Percentiles rank a stretch among this genome's conserved stretches.
Conservation (phyloP, 2,113 vertebrate genomes). For the Engraulis encrasicolus region DNA sequence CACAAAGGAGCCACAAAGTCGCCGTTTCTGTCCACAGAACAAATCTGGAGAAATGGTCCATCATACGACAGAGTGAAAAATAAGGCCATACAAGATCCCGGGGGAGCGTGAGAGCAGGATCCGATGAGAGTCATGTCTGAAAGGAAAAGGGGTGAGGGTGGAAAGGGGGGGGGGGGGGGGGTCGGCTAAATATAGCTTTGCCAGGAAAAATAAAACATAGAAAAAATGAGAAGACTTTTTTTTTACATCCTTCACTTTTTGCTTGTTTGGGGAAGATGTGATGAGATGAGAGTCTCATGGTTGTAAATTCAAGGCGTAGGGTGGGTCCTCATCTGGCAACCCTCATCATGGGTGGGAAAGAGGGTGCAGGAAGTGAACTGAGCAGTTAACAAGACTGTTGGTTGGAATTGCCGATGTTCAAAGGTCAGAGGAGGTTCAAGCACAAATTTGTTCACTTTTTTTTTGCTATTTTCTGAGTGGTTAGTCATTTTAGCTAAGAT, state of each 20-base stretch:
- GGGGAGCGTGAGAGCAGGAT: constrained; percentile 32
- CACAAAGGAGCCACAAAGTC: background rate
- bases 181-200: constrained; percentile 67
- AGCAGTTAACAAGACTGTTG: no score
- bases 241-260: constrained; percentile 51
- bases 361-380: no score
- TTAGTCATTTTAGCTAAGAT: background rate
- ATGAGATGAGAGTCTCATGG: no score
- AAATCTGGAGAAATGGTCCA: background rate
- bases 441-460: background rate
- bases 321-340: constrained; percentile 39
- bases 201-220: constrained; percentile 7
- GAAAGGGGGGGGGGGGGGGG: constrained; percentile 31
- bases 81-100: constrained; percentile 46
- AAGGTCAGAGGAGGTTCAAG: background rate
- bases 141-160: constrained; percentile 54
- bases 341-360: constrained; percentile 50
- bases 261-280: constrained; percentile 72
- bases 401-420: background rate
- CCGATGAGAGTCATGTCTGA: constrained; percentile 44
- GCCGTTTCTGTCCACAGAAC: background rate
- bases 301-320: no score
- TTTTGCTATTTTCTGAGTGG: no score
- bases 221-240: background rate
- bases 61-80: constrained; percentile 18